Percentiles rank a stretch among this genome's conserved stretches.
Conservation (phyloP, 2,113 vertebrate genomes). For the Alosa alosa region DNA sequence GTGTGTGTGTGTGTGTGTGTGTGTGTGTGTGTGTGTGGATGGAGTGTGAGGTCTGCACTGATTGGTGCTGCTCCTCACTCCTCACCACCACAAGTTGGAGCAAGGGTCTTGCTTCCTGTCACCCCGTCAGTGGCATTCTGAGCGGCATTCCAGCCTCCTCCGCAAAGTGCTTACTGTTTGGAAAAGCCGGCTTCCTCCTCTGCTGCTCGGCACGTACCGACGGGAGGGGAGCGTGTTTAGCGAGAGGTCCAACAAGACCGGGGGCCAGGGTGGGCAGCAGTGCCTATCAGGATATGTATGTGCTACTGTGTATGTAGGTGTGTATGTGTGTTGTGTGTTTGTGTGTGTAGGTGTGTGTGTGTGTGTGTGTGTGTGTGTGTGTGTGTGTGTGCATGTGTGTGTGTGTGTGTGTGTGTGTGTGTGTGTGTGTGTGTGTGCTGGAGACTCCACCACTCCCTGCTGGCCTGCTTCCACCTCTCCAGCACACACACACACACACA, state of each 20-base stretch:
- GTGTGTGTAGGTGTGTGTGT: too few species aligned
- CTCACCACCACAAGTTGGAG: slow-evolving; percentile 23
- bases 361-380: too few species aligned
- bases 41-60: background rate
- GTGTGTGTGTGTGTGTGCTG: too few species aligned
- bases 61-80: slow-evolving; percentile 18
- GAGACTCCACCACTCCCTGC: too few species aligned
- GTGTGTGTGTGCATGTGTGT: too few species aligned
- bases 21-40: background rate
- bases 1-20: background rate
- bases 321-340: too few species aligned
- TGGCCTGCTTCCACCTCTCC: too few species aligned
- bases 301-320: too few species aligned
- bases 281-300: too few species aligned
- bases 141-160: slow-evolving; percentile 32
- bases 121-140: slow-evolving; percentile 50
- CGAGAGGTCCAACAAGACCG: background rate
- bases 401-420: too few species aligned
- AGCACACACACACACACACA: background rate
- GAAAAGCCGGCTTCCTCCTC: slow-evolving; percentile 40
- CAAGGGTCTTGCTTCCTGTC: slow-evolving; percentile 35
- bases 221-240: background rate
- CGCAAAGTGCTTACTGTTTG: slow-evolving; percentile 44
- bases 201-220: slow-evolving; percentile 17
- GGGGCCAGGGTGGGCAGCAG: background rate